phyloP scores from a whole-genome alignment of 2,888 invertebrate species.

The Cheilosia vulpina region DNA sequence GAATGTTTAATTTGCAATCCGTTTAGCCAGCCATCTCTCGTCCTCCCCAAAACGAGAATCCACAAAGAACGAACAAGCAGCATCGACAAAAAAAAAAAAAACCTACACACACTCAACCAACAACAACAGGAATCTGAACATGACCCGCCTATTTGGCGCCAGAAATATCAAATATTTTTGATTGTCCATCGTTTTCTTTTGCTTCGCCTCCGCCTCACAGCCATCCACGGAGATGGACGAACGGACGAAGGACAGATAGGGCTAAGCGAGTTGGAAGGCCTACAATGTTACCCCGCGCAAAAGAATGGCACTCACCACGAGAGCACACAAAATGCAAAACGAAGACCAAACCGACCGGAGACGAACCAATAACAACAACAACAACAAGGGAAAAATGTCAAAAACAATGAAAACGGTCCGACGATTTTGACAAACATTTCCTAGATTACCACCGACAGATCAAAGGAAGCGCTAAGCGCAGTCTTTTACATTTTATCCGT shows the following conservation, averaged over 20 bases:
- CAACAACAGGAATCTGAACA: conserved; percentile 56
- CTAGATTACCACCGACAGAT: conserved; percentile 84
- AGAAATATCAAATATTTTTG: conserved; percentile 73
- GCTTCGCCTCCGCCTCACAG: conserved; percentile 21
- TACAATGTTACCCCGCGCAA: conserved; percentile 48
- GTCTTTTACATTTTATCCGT: conserved; percentile 77
- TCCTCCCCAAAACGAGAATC: conserved; percentile 19
- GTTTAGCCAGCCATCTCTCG: conserved; percentile 28
- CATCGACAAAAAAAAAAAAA: neutral
- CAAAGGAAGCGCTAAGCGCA: conserved; percentile 80
- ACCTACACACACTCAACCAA: conserved; percentile 11
- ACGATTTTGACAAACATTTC: conserved; percentile 84
- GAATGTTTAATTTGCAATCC: conserved; percentile 70
- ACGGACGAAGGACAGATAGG: conserved; percentile 18
- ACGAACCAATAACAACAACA: conserved; percentile 42
- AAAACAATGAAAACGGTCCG: conserved; percentile 84
- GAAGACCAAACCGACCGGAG: neutral
- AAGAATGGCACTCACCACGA: conserved; percentile 31
- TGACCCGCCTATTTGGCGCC: conserved; percentile 75
- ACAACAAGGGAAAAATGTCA: conserved; percentile 81
- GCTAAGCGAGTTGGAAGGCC: conserved; percentile 30
- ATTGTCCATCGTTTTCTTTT: conserved; percentile 71
- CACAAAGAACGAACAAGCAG: neutral
- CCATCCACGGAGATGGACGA: neutral
- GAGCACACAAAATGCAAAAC: conserved; percentile 51